Base-by-base conservation (phyloP, 2,888 invertebrate genomes). In the Drosophila tripunctata region DNA sequence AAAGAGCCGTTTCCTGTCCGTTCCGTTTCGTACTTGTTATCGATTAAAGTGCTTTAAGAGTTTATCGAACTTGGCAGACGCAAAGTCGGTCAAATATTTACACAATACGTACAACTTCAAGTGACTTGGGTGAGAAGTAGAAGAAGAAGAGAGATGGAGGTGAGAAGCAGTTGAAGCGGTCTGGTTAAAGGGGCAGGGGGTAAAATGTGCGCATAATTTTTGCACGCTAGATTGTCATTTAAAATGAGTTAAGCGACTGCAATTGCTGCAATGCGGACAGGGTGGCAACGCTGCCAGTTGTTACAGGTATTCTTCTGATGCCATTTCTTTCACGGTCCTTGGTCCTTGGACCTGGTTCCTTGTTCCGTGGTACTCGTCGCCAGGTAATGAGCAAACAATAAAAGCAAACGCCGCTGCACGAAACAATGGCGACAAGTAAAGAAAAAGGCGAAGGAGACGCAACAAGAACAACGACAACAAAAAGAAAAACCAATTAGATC, bases 181-280 rank as follows among this genome's bases (percentile, higher is more conserved):
- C 4, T 4, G 10, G 14, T n/a, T 6, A 40, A 4, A 1, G n/a
- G 8, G 15, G 2, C 8, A n/a, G 22, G 6, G 6, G 21, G 8
- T 4, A 19, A 6, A 33, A 12, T 10, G 22, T 40, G 19, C 21
- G 77, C 78, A 87, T 87, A 81, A 77, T 72, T 84, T 82, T 56
- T 73, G 88, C 89, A 89, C 89, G 89, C 89, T 81, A 90, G 87
- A 87, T 86, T 90, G 89, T 89, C 89, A 88, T 89, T 89, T 89
- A 80, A 81, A 88, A 88, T 84, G 83, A 89, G 85, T 89, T 89
- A 89, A 88, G 80, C 73, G 72, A n/a, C 22, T 47, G 72, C 76
- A 68, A 83, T 63, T 80, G 82, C 81, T 81, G 81, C 81, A 81
- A 64, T 81, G 81, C 81, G 78, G 84, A 79, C 75, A 78, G 65